Base-by-base conservation (phyloP, 1,140 invertebrate genomes). In the Drosophila nigrodunni region DNA sequence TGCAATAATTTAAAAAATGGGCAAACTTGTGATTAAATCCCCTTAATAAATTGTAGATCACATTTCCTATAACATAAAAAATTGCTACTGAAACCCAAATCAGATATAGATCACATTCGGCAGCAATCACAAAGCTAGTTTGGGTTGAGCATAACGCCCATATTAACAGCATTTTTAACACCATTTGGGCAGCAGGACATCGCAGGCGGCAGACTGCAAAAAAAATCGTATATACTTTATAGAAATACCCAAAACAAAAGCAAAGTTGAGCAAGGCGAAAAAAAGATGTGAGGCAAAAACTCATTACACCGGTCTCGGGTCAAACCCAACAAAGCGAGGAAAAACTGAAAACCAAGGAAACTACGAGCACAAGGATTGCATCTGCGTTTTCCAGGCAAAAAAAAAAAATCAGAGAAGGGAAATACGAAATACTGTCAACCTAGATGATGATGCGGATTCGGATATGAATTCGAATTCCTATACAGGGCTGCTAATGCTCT, bases 131-230 rank as follows among this genome's bases (percentile, higher is more conserved):
- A 50, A 64, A 60, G 57, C 50, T 73, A 64, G 21, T 52, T 13
- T 18, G 69, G 55, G 55, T 67, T 65, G 60, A 58, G 77, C n/a
- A 18, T 52, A 64, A 77, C 81, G 83, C 81, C 81, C 81, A 72
- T 68, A 86, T 86, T 86, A 78, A 81, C 71, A 75, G 75, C 64
- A 87, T 86, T 82, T 86, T 58, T 65, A 65, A 82, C 82, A 86
- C 82, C 82, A 87, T 82, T 80, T 37, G 4, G 39, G 47, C 47
- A 50, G 65, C 64, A 69, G 58, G 44, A 52, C 44, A 62, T 57
- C 44, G 37, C 46, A 37, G 44, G 50, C 9, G 44, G 50, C 44
- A 57, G 44, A n/a, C 70, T 62, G 76, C 77, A 76, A 77, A 74
- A 62, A 74, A 69, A 64, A 65, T 59, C 49, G 49, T 30, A 47